phyloP scores from a whole-genome alignment of 1,140 invertebrate species.

The Neuroterus valhalla region DNA sequence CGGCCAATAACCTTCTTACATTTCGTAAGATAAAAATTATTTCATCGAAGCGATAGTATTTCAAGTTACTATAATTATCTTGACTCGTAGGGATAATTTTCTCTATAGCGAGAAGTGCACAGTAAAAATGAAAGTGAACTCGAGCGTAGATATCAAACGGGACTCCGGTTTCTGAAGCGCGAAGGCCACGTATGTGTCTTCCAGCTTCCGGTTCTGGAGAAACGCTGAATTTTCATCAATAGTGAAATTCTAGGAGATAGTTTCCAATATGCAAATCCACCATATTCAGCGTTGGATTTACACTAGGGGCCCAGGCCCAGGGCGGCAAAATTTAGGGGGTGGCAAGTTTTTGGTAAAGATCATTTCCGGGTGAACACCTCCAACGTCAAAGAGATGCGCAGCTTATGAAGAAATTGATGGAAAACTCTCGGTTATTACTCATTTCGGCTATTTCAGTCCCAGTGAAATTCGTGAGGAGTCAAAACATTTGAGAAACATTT shows the following conservation, averaged over 20 bases:
- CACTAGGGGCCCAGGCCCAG: no score
- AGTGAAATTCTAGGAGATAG: not conserved
- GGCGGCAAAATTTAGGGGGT: no score
- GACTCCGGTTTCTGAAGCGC: slow-evolving; percentile 43
- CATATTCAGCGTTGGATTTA: no score
- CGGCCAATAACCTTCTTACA: slow-evolving; percentile 2
- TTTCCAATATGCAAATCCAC: not conserved
- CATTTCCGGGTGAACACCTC: no score
- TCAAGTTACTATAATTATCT: not conserved
- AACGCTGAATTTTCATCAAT: slow-evolving; percentile 48
- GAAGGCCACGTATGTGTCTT: slow-evolving; percentile 67
- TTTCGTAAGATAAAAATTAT: slow-evolving; percentile 9
- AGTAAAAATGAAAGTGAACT: slow-evolving; percentile 61
- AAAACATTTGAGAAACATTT: no score
- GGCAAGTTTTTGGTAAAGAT: no score
- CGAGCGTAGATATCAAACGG: slow-evolving; percentile 35
- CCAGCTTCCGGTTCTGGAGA: slow-evolving; percentile 69
- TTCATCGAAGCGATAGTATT: not conserved
- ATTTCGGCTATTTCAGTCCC: no score
- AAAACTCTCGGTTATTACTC: no score
- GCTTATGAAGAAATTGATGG: no score
- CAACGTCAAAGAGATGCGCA: no score
- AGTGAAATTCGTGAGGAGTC: no score
- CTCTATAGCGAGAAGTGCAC: slow-evolving; percentile 35
- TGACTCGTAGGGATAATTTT: slow-evolving; percentile 2